These are phyloP conservation scores for Danio aesculapii DNA, from an alignment of 2,797 vertebrate genomes.

Conservation along the genomic window DNA sequence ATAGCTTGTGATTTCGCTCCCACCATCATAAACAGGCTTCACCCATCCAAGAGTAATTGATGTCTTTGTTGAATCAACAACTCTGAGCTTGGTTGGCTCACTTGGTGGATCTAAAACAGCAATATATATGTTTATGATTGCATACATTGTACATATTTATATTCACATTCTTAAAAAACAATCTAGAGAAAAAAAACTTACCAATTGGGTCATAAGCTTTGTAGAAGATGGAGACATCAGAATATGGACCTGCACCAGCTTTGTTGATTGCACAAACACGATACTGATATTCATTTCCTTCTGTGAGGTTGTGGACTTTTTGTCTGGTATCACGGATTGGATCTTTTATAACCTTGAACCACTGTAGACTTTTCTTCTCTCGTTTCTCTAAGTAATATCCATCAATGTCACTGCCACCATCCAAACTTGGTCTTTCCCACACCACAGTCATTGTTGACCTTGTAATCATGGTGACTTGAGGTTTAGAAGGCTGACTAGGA, in stretches of 20 bases:
- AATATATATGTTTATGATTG: background rate
- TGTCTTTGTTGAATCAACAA: constrained; percentile 95
- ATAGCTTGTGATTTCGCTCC: constrained; percentile 91
- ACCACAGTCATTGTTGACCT: constrained; percentile 95
- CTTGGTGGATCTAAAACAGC: constrained; percentile 88
- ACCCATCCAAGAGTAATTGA: constrained; percentile 96
- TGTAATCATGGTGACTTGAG: constrained; percentile 91
- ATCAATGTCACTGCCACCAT: constrained; percentile 94
- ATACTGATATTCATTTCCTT: constrained; percentile 94
- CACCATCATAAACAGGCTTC: constrained; percentile 94
- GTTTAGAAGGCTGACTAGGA: constrained; percentile 91
- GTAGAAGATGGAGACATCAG: constrained; percentile 90
- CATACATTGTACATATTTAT: background rate
- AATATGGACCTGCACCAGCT: constrained; percentile 93
- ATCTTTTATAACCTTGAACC: constrained; percentile 97
- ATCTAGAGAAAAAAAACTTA: constrained; percentile 69
- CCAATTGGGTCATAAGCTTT: constrained; percentile 93
- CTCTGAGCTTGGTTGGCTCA: constrained; percentile 90
- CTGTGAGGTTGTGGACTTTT: constrained; percentile 89
- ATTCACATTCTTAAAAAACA: background rate
- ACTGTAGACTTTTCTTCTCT: constrained; percentile 96
- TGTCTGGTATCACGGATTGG: constrained; percentile 96
- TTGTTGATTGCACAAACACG: constrained; percentile 95
- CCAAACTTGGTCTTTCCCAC: constrained; percentile 91
- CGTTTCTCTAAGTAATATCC: constrained; percentile 97